Base-by-base conservation (phyloP, 2,797 vertebrate genomes). In the Pangasius sanitwongsei region DNA sequence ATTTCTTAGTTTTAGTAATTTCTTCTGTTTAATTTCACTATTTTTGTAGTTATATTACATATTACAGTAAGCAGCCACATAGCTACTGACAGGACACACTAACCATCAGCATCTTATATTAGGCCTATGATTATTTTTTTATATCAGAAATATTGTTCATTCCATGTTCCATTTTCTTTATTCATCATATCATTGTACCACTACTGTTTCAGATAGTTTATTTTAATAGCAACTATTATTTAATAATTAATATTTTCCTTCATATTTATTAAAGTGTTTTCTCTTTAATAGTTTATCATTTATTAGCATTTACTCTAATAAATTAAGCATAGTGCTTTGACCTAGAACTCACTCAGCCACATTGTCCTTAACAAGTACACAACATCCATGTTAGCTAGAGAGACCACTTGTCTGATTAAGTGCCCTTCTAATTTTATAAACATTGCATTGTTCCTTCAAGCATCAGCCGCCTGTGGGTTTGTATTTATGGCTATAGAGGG, bases 371-470 rank as follows among this genome's bases (percentile, higher is more conserved):
- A 74, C 85, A 63, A 87, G 70, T 74, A 70, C 83, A 90, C 53
- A 59, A 75, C 63, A 85, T 85, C 65, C 82, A 72, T 78, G 89
- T 85, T 72, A 61, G 83, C 83, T 72, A 16, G 67, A 84, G 78
- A 81, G 74, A 85, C 63, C 83, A 86, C 89, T 86, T 63, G 82
- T 90, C 75, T 90, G 83, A 90, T 85, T 87, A 90, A 87, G 87
- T 85, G 72, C 87, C 85, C 83, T 55, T 84, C 41, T 89, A 89
- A 48, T 87, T 86, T 88, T 89, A 86, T 82, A 86, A 83, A 69
- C 83, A 90, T 61, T 63, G 61, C 53, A 88, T 89, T 87, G 87
- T 83, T 86, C 81, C 44, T 87, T 37, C 53, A n/a, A 83, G 63
- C 67, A 37, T 87, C 86, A 90, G 63, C 57, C 69, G 70, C 31